A percentile compares a stretch with the other conserved stretches of the same genome.
Evolutionary conservation across 2,888 invertebrate genomes (phyloP).

Genomic region (Lamellibrachia columna): DNA sequence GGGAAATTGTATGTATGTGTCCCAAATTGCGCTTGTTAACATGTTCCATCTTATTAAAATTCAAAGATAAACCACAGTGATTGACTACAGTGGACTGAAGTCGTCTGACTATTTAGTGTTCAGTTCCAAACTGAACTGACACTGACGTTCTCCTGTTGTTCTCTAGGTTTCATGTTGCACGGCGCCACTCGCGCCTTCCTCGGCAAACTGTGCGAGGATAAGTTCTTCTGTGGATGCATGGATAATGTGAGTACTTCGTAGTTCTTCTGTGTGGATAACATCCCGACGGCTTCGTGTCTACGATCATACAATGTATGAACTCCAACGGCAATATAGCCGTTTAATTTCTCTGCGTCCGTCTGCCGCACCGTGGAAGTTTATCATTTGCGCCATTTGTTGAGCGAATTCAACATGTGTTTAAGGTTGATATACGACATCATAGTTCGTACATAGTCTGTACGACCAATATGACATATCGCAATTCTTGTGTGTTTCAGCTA

Average conservation of each 20-base stretch:
- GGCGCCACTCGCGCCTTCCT: neutral
- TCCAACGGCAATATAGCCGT: neutral
- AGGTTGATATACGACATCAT: no score
- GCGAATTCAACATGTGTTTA: neutral
- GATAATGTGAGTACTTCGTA: neutral
- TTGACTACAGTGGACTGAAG: no score
- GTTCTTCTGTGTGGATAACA: neutral
- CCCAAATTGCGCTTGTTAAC: no score
- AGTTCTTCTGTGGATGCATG: neutral
- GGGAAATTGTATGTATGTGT: no score
- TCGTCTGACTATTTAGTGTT: no score
- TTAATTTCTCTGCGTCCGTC: no score
- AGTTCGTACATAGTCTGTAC: neutral
- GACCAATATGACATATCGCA: neutral
- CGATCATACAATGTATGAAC: neutral
- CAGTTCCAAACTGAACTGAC: no score
- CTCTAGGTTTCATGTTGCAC: neutral
- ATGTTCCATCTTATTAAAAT: no score
- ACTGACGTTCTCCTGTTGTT: neutral
- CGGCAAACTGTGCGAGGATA: neutral
- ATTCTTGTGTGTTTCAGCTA: neutral
- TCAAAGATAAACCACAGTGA: no score
- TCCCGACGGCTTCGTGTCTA: no score
- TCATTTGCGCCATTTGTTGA: neutral
- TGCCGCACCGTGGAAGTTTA: neutral